phyloP scores from a whole-genome alignment of 2,113 vertebrate genomes.

The Isurus oxyrinchus region DNA sequence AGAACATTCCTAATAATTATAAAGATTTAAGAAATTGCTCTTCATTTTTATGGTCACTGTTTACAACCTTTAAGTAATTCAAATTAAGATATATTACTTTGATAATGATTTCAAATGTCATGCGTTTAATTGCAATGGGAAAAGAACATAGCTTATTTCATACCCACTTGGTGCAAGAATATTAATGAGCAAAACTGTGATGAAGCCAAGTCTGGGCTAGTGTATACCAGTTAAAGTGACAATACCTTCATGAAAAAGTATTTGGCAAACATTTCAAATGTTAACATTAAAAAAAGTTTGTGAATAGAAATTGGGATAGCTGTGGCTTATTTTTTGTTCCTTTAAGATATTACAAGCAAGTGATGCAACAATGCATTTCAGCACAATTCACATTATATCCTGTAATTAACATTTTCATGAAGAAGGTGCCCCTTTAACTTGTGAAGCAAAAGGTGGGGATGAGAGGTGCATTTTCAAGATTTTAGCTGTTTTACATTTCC shows the following conservation, averaged over 20 bases:
- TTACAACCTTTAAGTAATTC: not conserved
- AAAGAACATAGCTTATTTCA: conserved; percentile 20
- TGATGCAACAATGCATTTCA: not conserved
- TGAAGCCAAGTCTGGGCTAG: not conserved
- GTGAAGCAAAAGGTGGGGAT: not conserved
- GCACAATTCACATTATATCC: not conserved
- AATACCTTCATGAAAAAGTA: not conserved
- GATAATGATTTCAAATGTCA: not conserved
- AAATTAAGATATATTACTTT: not conserved
- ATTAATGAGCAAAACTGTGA: conserved; percentile 4
- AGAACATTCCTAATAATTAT: conserved; percentile 1
- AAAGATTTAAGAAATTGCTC: not conserved
- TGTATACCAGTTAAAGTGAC: conserved; percentile 17
- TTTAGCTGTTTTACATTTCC: conserved; percentile 4
- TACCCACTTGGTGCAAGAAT: conserved; percentile 17
- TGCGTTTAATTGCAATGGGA: conserved; percentile 1
- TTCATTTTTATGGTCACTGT: conserved; percentile 8
- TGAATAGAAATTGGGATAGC: not conserved
- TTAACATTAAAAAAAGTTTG: not conserved
- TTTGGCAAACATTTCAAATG: conserved; percentile 18
- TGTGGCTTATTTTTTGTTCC: not conserved
- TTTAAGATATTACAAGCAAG: not conserved
- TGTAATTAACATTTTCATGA: conserved; percentile 23
- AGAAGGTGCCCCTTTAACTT: not conserved
- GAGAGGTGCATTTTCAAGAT: not conserved